These are phyloP conservation scores for Saguinus imperator DNA, from an alignment of 2,113 vertebrate genomes.

Conservation along the genomic window DNA sequence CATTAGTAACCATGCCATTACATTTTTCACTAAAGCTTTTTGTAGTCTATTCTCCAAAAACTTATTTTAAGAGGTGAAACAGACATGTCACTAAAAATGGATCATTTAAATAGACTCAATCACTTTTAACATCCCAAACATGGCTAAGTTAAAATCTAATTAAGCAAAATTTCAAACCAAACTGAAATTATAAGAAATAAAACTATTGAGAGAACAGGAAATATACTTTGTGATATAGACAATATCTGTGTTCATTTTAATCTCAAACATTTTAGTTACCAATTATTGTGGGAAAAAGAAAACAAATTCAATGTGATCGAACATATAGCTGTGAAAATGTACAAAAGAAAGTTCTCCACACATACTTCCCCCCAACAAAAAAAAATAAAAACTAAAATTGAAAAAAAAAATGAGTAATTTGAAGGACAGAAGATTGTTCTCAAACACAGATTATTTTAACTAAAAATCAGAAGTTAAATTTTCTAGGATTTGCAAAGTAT, in stretches of 20 bases:
- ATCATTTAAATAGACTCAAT: not conserved
- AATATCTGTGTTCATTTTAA: not conserved
- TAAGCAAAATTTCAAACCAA: not conserved
- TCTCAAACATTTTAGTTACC: conserved; percentile 20
- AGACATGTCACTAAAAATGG: not conserved
- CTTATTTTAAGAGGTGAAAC: conserved; percentile 19
- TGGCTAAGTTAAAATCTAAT: not conserved
- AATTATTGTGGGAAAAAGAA: conserved; percentile 31
- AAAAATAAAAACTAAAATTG: conserved; percentile 34
- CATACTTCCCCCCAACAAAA: not conserved
- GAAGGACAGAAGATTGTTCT: not conserved
- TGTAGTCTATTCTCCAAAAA: not conserved
- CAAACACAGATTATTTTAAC: conserved; percentile 34
- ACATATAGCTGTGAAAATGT: conserved; percentile 12
- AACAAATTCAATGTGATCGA: not conserved
- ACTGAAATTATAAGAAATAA: not conserved
- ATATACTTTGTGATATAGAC: not conserved
- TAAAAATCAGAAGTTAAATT: not conserved
- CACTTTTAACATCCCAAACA: conserved; percentile 1
- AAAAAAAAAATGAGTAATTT: conserved; percentile 17
- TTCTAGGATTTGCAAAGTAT: not conserved
- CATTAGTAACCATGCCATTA: not conserved
- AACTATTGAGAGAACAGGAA: not conserved
- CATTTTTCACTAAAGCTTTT: conserved; percentile 7
- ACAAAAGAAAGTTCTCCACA: not conserved